Evolutionary conservation across 2,113 vertebrate genomes (phyloP).

Genomic region (Mystacornis crossleyi): DNA sequence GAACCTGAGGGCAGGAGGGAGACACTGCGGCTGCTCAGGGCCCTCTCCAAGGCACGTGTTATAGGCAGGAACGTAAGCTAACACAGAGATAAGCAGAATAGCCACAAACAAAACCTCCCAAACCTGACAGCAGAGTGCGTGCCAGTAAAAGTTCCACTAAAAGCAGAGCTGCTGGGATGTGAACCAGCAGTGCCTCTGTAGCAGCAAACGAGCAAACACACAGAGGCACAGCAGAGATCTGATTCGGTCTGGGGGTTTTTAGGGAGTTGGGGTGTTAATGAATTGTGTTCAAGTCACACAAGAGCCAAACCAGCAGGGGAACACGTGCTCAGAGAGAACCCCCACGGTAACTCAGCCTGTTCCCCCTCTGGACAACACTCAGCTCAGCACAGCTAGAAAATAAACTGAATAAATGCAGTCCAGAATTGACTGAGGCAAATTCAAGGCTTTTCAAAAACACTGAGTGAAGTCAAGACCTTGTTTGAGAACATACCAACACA

Average conservation of each 20-base stretch:
- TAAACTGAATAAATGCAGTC: accelerated
- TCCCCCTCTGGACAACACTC: background rate
- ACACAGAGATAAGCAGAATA: background rate
- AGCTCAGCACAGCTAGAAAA: background rate
- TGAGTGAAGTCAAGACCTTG: accelerated
- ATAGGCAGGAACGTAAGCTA: background rate
- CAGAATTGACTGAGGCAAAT: background rate
- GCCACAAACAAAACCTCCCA: background rate
- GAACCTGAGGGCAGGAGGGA: constrained; percentile 78
- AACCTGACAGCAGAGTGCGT: background rate
- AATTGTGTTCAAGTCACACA: background rate
- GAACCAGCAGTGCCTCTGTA: background rate
- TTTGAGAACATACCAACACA: background rate
- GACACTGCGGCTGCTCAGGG: background rate
- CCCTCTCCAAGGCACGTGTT: background rate
- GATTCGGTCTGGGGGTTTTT: accelerated
- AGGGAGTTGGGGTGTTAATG: no score
- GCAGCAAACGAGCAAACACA: accelerated
- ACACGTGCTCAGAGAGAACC: background rate
- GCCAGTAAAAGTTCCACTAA: accelerated
- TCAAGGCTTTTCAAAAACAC: background rate
- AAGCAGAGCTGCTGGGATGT: accelerated
- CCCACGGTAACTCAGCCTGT: accelerated
- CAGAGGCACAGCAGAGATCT: background rate
- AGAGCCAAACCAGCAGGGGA: background rate